A percentile compares a stretch with the other conserved stretches of the same genome.
phyloP scores from a whole-genome alignment of 2,113 vertebrate genomes.

The Callipepla californica region DNA sequence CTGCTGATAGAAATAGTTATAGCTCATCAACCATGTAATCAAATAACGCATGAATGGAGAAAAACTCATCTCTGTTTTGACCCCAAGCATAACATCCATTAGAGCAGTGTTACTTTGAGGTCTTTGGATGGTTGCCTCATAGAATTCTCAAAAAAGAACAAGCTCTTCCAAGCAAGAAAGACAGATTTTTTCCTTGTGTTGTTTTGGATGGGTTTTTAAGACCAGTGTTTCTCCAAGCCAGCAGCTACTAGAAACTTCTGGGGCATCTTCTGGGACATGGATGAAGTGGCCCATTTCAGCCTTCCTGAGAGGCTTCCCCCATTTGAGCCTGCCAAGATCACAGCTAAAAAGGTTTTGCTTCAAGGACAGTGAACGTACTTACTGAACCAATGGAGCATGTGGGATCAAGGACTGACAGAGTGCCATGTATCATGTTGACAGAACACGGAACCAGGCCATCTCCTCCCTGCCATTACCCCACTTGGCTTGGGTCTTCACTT shows the following conservation, averaged over 20 bases:
- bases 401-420: neutral
- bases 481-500: neutral
- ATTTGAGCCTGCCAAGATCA: neutral
- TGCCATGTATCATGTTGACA: neutral
- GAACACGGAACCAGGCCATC: neutral
- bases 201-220: neutral
- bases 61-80: neutral
- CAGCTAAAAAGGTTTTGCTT: neutral
- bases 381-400: neutral
- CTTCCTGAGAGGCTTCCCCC: neutral
- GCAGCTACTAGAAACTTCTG: neutral
- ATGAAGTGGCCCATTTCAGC: neutral
- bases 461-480: neutral
- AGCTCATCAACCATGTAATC: neutral
- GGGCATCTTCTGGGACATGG: neutral
- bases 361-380: neutral
- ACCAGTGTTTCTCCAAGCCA: neutral
- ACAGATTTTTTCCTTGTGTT: neutral
- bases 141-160: neutral
- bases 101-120: neutral
- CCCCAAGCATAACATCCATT: neutral
- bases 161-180: neutral
- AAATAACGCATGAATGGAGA: neutral
- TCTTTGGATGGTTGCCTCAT: neutral
- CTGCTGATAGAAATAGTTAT: neutral